A percentile compares a stretch with the other conserved stretches of the same genome.
phyloP scores from a whole-genome alignment of 2,888 invertebrate species.

The Andrena praecox region DNA sequence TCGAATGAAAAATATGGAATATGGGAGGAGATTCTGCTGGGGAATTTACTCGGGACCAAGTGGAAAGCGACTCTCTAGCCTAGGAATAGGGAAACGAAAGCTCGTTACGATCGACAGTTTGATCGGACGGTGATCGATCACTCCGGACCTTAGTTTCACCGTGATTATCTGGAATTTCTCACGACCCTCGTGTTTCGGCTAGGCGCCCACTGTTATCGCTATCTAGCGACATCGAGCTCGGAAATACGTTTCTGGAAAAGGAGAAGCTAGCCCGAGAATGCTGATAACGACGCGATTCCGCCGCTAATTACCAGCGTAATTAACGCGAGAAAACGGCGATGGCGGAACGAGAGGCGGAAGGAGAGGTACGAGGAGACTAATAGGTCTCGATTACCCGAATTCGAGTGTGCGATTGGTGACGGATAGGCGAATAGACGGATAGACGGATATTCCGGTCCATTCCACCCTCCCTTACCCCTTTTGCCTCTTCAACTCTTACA shows the following conservation, averaged over 20 bases:
- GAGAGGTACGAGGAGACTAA: not conserved
- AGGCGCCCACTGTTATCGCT: not conserved
- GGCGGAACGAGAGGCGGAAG: not conserved
- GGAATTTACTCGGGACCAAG: too few species aligned
- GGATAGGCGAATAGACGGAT: conserved; percentile 3
- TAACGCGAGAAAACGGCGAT: conserved; percentile 28
- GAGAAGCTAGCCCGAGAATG: not conserved
- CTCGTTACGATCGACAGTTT: too few species aligned
- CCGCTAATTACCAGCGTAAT: conserved; percentile 46
- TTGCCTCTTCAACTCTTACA: not conserved
- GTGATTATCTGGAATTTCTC: not conserved
- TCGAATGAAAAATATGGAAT: conserved; percentile 64
- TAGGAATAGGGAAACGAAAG: too few species aligned
- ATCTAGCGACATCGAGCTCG: not conserved
- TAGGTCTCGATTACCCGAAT: conserved; percentile 20
- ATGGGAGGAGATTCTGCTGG: too few species aligned
- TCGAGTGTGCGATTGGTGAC: conserved; percentile 9
- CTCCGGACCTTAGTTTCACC: not conserved
- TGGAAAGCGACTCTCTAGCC: too few species aligned
- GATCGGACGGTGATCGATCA: not conserved
- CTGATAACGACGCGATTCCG: conserved; percentile 33
- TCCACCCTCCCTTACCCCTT: not conserved
- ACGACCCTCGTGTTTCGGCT: not conserved
- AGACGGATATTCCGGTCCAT: not conserved
- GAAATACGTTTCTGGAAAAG: conserved; percentile 20